These are phyloP conservation scores for Camelus bactrianus DNA, from an alignment of 2,113 vertebrate genomes.

Conservation along the genomic window DNA sequence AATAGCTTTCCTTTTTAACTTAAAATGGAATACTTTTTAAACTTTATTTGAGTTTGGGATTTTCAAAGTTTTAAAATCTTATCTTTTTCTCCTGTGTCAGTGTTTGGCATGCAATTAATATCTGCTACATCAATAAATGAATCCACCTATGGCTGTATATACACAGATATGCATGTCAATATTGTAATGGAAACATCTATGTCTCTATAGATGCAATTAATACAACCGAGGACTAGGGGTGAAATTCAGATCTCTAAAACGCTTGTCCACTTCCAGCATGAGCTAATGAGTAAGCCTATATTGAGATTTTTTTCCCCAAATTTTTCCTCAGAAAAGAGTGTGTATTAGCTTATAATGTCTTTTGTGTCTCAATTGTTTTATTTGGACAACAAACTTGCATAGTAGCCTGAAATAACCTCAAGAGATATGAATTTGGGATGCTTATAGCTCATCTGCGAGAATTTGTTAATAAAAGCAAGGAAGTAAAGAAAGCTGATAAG, in stretches of 20 bases:
- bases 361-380: neutral
- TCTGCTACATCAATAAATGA: neutral
- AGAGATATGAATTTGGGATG: neutral
- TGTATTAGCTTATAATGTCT: neutral
- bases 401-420: neutral
- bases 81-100: neutral
- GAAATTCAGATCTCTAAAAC: conserved; percentile 33
- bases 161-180: neutral
- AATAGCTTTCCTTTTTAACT: neutral
- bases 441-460: neutral
- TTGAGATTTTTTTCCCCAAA: neutral
- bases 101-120: neutral
- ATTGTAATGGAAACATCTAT: neutral
- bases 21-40: neutral
- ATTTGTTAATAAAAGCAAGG: conserved; percentile 8
- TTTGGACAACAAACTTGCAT: neutral
- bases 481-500: neutral
- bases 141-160: neutral
- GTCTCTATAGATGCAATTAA: neutral
- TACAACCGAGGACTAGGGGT: neutral
- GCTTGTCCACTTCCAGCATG: neutral
- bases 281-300: neutral
- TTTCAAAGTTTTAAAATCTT: neutral
- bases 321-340: conserved; percentile 4
- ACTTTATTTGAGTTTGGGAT: neutral